Evolutionary conservation across 2,797 vertebrate species (phyloP), one percentile per base, ranked within the genome.

Genomic region (Fistularia tabacaria): DNA sequence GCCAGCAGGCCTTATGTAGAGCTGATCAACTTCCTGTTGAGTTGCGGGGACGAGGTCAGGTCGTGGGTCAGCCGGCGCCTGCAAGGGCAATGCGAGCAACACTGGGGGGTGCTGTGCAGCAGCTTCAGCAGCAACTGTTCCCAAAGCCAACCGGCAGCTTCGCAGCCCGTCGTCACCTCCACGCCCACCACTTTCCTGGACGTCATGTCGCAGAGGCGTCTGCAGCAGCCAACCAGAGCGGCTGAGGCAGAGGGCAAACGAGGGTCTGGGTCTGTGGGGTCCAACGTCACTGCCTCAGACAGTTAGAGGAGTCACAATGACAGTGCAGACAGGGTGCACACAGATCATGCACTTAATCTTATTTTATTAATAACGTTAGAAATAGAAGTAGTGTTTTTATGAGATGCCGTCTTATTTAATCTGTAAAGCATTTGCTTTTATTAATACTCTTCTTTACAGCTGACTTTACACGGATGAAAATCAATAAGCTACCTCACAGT

Each of bases 51-150:
- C 8, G 89, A 93, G 54, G 92, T 95, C 64, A 91, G 87, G 57
- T 89, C 85, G 37, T 95, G 94, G 63, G 89, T 98, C 38, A 86
- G 88, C 0, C 90, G 52, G 45, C 93, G 92, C 0, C 85, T 98
- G 55, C 92, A 90, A 39, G 74, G 83, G 3, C 96, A 98, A 79
- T 98, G 95, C 0, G 89, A 93, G 59, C 93, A 96, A 66, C 94
- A 92, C 84, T 98, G 95, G 95, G 97, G 95, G 8, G 80, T 88
- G 3, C 89, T 99, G 54, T 97, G 97, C 63, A 86, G 89, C 79
- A 94, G 92, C 73, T 80, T 99, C 45, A 88, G 90, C 62, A 90
- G 89, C 62, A 82, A 90, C 83, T 98, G 96, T 66, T 84, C 81
- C n/a, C 61, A 69, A 36, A 64, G 62, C 61, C 83, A 71, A 36